phyloP scores from a whole-genome alignment of 1,140 invertebrate species.

The Drosophila virilis region DNA sequence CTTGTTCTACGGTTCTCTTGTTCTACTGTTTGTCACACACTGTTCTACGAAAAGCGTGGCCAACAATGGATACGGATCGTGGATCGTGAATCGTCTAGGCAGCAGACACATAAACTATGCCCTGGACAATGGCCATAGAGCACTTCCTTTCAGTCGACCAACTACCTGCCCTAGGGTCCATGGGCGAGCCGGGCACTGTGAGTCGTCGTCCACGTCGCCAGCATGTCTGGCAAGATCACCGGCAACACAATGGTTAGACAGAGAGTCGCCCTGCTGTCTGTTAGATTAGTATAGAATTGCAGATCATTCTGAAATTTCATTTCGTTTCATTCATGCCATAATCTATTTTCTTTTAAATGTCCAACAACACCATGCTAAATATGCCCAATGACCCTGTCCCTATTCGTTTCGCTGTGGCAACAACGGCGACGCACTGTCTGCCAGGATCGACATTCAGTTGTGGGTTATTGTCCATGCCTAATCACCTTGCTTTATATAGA shows the following conservation, averaged over 20 bases:
- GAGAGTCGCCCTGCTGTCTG: slow-evolving; percentile 51
- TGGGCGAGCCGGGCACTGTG: slow-evolving; percentile 37
- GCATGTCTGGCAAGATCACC: slow-evolving; percentile 76
- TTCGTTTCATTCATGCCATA: slow-evolving; percentile 77
- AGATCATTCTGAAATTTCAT: slow-evolving; percentile 83
- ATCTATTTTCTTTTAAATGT: slow-evolving; percentile 81
- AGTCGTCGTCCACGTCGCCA: slow-evolving; percentile 53
- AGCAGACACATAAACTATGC: slow-evolving; percentile 72
- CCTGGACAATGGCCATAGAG: slow-evolving; percentile 67
- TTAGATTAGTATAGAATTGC: slow-evolving; percentile 81
- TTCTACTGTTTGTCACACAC: slow-evolving; percentile 66
- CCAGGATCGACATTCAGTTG: slow-evolving; percentile 43
- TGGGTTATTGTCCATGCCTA: slow-evolving; percentile 36
- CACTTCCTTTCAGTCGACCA: slow-evolving; percentile 62
- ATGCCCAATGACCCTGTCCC: slow-evolving; percentile 39
- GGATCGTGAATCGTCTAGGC: slow-evolving; percentile 45
- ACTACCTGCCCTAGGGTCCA: slow-evolving; percentile 50
- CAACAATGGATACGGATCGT: slow-evolving; percentile 64
- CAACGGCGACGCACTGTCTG: slow-evolving; percentile 72
- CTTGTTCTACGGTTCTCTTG: slow-evolving; percentile 37
- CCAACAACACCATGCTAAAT: slow-evolving; percentile 51
- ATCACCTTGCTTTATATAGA: slow-evolving; percentile 36
- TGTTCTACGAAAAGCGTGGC: slow-evolving; percentile 78
- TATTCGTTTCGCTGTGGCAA: slow-evolving; percentile 16
- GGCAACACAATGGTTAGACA: slow-evolving; percentile 46